These are phyloP conservation scores for Aptenodytes forsteri DNA, from an alignment of 2,113 vertebrate genomes.

Conservation along the genomic window DNA sequence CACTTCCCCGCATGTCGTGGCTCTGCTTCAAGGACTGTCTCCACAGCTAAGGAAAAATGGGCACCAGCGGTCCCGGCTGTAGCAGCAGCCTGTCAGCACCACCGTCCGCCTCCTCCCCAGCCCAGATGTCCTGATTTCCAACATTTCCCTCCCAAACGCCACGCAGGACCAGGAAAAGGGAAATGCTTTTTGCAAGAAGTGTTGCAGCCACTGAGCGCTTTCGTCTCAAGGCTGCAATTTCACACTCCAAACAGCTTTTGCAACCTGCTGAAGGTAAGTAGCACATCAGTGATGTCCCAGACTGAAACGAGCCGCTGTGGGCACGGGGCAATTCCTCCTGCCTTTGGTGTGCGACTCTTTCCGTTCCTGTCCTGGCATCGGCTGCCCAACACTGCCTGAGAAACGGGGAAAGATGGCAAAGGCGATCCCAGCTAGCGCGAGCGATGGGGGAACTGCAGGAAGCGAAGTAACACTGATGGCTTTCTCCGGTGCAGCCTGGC, in stretches of 20 bases:
- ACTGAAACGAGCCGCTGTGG: not conserved
- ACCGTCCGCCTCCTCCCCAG: rapidly evolving
- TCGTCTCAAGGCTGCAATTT: not conserved
- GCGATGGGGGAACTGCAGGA: not conserved
- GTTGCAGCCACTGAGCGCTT: not conserved
- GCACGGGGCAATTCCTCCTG: not conserved
- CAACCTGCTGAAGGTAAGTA: not conserved
- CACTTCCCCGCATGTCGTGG: rapidly evolving
- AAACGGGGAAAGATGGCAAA: not conserved
- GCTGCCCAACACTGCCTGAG: not conserved
- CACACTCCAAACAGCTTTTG: not conserved
- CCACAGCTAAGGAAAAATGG: too few species aligned
- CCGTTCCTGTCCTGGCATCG: not conserved
- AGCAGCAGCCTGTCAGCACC: not conserved
- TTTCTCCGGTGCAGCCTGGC: not conserved
- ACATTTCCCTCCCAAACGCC: not conserved
- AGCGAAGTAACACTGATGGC: not conserved
- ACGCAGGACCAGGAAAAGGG: not conserved
- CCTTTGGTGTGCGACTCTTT: rapidly evolving
- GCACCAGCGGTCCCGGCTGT: rapidly evolving
- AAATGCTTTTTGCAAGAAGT: not conserved
- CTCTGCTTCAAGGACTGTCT: not conserved
- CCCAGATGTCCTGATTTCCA: not conserved
- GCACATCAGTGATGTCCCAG: not conserved
- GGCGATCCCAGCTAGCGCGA: not conserved